phyloP scores from a whole-genome alignment of 2,888 invertebrate genomes.

The Clitarchus hookeri region DNA sequence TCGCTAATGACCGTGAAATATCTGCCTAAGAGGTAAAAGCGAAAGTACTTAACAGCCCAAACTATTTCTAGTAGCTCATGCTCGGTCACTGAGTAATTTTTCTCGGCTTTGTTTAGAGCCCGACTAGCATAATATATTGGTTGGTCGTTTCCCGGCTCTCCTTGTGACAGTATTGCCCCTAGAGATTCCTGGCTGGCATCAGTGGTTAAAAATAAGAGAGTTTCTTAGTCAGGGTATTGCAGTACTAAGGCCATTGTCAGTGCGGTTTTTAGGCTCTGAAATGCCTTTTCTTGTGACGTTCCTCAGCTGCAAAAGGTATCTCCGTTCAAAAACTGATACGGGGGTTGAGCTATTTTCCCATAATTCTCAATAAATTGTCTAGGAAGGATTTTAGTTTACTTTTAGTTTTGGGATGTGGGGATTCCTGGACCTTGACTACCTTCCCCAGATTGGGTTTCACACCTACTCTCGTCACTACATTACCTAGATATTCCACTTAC shows the following conservation, averaged over 20 bases:
- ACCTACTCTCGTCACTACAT: conserved; percentile 24
- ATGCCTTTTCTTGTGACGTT: conserved; percentile 28
- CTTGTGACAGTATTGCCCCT: conserved; percentile 49
- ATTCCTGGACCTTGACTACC: conserved; percentile 15
- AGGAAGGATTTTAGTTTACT: neutral
- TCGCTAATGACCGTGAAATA: conserved; percentile 51
- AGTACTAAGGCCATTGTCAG: conserved; percentile 31
- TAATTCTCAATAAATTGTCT: neutral
- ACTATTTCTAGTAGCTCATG: conserved; percentile 51
- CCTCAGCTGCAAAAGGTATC: neutral
- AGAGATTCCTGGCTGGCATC: conserved; percentile 50
- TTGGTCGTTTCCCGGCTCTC: conserved; percentile 45
- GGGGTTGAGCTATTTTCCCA: neutral
- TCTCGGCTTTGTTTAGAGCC: conserved; percentile 49
- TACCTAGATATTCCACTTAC: conserved; percentile 29
- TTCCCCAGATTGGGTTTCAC: conserved; percentile 31
- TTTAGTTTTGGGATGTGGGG: neutral
- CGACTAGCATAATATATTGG: conserved; percentile 51
- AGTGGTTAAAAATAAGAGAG: conserved; percentile 48
- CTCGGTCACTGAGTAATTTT: conserved; percentile 51
- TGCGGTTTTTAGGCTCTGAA: conserved; percentile 27
- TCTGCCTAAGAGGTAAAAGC: conserved; percentile 47
- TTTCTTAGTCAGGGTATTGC: conserved; percentile 41
- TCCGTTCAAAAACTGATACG: neutral
- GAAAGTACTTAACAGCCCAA: conserved; percentile 46